phyloP scores from a whole-genome alignment of 1,140 invertebrate species.

The Achroia grisella region DNA sequence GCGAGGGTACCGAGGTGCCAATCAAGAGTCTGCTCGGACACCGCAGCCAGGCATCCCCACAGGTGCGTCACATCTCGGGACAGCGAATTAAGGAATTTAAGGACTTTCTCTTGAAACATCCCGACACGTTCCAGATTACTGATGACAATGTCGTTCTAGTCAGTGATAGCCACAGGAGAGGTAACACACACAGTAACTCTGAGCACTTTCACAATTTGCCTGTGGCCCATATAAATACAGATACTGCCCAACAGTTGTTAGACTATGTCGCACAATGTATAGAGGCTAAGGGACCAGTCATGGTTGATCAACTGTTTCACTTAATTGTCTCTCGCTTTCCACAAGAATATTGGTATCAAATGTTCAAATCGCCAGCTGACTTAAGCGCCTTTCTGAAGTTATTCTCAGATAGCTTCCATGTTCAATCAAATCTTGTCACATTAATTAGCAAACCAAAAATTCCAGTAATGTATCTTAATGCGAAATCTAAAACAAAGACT shows the following conservation, averaged over 20 bases:
- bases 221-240: slow-evolving; percentile 86
- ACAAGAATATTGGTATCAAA: slow-evolving; percentile 83
- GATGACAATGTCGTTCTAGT: slow-evolving; percentile 85
- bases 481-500: slow-evolving; percentile 65
- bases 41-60: slow-evolving; percentile 93
- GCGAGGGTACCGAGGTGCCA: slow-evolving; percentile 91
- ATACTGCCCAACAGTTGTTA: slow-evolving; percentile 82
- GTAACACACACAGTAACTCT: slow-evolving; percentile 73
- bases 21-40: slow-evolving; percentile 95
- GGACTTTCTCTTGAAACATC: slow-evolving; percentile 90
- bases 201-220: slow-evolving; percentile 79
- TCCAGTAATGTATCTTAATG: slow-evolving; percentile 73
- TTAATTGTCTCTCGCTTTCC: slow-evolving; percentile 85
- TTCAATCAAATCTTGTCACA: slow-evolving; percentile 91
- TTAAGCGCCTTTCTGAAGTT: slow-evolving; percentile 91
- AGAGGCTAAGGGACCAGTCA: slow-evolving; percentile 84
- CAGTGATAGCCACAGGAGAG: slow-evolving; percentile 75
- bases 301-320: slow-evolving; percentile 90
- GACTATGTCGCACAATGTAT: slow-evolving; percentile 86
- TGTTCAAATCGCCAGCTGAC: slow-evolving; percentile 91
- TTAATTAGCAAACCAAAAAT: slow-evolving; percentile 82
- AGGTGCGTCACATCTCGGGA: slow-evolving; percentile 95
- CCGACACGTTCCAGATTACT: slow-evolving; percentile 90
- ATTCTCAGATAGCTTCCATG: slow-evolving; percentile 91
- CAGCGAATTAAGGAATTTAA: slow-evolving; percentile 96